Evolutionary conservation across 2,797 vertebrate species (phyloP).

Genomic region (Podarcis siculus): DNA sequence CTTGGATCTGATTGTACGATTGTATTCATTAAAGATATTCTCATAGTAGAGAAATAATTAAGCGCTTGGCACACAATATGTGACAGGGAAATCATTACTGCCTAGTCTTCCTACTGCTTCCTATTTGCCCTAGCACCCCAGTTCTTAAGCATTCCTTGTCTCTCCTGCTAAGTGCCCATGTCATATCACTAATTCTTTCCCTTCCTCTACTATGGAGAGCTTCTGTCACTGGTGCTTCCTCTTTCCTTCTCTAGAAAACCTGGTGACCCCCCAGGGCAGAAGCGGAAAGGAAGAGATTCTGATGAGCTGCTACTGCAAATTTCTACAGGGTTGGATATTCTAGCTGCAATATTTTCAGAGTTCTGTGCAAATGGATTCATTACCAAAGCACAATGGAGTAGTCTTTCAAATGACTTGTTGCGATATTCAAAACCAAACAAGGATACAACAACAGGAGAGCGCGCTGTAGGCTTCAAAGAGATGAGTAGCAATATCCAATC

Average conservation of each 20-base stretch:
- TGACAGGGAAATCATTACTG: not conserved
- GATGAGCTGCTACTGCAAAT: not conserved
- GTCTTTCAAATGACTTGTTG: not conserved
- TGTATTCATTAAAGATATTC: no score
- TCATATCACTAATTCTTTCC: not conserved
- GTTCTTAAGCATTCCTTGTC: not conserved
- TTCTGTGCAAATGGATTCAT: no score
- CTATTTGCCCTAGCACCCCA: not conserved
- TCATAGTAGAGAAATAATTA: no score
- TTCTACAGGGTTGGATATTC: not conserved
- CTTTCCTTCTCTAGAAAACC: not conserved
- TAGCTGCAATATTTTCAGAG: no score
- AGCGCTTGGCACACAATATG: not conserved
- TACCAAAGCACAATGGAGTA: no score
- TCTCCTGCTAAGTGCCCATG: no score
- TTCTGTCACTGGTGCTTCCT: not conserved
- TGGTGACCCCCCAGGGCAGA: not conserved
- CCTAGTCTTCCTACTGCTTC: not conserved
- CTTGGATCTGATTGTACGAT: no score
- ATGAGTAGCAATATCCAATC: constrained; percentile 94
- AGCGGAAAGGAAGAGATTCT: not conserved
- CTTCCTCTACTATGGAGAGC: not conserved
- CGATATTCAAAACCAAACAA: constrained; percentile 65
- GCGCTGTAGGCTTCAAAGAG: constrained; percentile 99
- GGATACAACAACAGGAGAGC: constrained; percentile 99